A percentile compares a stretch with the other conserved stretches of the same genome.
Conservation (phyloP, 2,888 invertebrate species). For the Lordiphosa andalusiaca region DNA sequence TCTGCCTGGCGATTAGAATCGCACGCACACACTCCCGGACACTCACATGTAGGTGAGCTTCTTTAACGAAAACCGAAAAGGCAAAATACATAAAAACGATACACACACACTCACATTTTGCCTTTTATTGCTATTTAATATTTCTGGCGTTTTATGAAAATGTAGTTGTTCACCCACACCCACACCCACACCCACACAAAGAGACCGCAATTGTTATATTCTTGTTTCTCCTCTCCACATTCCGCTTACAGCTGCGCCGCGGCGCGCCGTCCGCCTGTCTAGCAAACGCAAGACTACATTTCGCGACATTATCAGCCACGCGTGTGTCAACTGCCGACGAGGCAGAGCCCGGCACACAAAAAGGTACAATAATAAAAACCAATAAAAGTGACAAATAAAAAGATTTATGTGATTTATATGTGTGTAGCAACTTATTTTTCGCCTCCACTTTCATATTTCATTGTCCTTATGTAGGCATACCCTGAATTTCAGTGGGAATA, state of each 20-base stretch:
- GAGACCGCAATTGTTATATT: conserved; percentile 41
- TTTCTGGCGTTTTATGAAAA: conserved; percentile 62
- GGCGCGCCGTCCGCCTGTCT: conserved; percentile 39
- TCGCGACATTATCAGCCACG: conserved; percentile 64
- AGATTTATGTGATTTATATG: conserved; percentile 68
- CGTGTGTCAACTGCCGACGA: conserved; percentile 63
- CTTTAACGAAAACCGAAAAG: conserved; percentile 54
- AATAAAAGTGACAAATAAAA: conserved; percentile 76
- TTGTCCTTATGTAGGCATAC: conserved; percentile 10
- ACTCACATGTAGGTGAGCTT: conserved; percentile 36
- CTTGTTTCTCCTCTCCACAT: not conserved
- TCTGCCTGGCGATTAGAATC: conserved; percentile 67
- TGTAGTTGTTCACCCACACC: conserved; percentile 46
- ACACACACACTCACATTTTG: conserved; percentile 44
- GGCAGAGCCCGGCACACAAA: conserved; percentile 30
- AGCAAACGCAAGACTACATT: conserved; percentile 31
- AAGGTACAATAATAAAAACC: conserved; percentile 74
- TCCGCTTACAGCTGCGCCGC: conserved; percentile 42
- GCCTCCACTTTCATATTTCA: conserved; percentile 22
- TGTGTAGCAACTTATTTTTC: conserved; percentile 5
- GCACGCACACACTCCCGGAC: conserved; percentile 33
- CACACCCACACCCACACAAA: conserved; percentile 6
- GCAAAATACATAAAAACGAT: conserved; percentile 63
- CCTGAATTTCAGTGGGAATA: not conserved
- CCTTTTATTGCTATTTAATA: conserved; percentile 69